phyloP scores from a whole-genome alignment of 2,113 vertebrate genomes.

The Lophochroa leadbeateri region DNA sequence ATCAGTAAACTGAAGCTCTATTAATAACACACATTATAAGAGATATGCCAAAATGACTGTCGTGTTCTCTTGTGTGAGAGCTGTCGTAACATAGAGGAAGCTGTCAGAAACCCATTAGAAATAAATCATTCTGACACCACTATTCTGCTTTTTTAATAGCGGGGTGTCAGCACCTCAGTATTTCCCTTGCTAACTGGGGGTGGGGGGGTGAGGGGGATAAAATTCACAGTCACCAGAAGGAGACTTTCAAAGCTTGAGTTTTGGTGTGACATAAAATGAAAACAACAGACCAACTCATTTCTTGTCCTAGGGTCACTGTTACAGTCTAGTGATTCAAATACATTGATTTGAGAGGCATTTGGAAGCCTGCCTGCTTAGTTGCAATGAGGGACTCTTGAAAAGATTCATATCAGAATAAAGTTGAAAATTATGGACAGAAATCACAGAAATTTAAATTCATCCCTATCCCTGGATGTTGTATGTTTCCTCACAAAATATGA shows the following conservation, averaged over 20 bases:
- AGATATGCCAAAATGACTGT: slow-evolving; percentile 31
- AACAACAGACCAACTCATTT: not conserved
- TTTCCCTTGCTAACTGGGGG: not conserved
- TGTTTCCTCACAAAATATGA: not conserved
- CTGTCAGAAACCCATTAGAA: slow-evolving; percentile 22
- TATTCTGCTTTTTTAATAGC: not conserved
- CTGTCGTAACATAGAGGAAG: not conserved
- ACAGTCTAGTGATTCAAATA: not conserved
- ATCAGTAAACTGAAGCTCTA: slow-evolving; percentile 62
- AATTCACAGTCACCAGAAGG: not conserved
- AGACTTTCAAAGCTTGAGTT: not conserved
- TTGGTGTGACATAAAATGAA: not conserved
- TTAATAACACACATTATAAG: slow-evolving; percentile 56
- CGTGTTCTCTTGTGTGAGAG: slow-evolving; percentile 1
- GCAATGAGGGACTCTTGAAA: not conserved
- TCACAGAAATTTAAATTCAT: not conserved
- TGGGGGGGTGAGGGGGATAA: not conserved
- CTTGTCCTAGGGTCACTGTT: not conserved
- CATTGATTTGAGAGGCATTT: not conserved
- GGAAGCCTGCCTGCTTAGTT: not conserved
- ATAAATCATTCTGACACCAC: slow-evolving; percentile 53
- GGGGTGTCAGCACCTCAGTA: slow-evolving; percentile 3
- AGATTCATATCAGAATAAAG: not conserved
- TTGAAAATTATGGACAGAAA: not conserved
- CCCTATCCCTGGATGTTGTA: not conserved